Evolutionary conservation across 1,140 invertebrate genomes (phyloP).

Genomic region (Caenorhabditis tropicalis): DNA sequence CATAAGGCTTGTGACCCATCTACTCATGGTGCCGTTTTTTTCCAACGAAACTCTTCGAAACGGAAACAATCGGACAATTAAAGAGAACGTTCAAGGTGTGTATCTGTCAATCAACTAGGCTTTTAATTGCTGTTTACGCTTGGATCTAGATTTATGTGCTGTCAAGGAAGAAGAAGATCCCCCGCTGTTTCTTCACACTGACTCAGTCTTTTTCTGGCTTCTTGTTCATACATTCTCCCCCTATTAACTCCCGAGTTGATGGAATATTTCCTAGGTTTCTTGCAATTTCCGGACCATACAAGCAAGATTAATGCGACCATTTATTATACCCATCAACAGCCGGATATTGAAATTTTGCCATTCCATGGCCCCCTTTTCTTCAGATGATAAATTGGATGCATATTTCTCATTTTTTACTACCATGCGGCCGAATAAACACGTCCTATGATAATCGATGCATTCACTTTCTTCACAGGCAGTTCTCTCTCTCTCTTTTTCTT

Average conservation of each 20-base stretch:
- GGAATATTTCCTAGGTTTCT: neutral
- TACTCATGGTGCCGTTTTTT: neutral
- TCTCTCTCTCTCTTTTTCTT: neutral
- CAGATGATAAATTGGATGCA: neutral
- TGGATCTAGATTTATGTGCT: conserved; percentile 19
- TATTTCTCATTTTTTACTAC: neutral
- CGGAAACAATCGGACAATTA: neutral
- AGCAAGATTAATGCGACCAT: neutral
- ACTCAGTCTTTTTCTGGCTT: neutral
- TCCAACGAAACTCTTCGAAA: neutral
- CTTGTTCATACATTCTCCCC: neutral
- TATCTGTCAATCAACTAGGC: conserved; percentile 21
- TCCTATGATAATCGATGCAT: conserved; percentile 26
- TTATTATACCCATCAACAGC: neutral
- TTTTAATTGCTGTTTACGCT: conserved; percentile 28
- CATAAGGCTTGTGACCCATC: neutral
- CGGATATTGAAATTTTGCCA: conserved; percentile 25
- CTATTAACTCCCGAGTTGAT: neutral
- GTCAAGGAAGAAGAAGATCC: neutral
- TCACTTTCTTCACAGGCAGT: neutral
- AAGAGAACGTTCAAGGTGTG: neutral
- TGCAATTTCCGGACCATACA: neutral
- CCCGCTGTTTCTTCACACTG: neutral
- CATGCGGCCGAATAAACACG: conserved; percentile 16
- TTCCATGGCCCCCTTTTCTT: neutral